Evolutionary conservation across 2,888 invertebrate genomes (phyloP), one percentile per base, ranked within the genome.

Genomic region (Latheticus oryzae): DNA sequence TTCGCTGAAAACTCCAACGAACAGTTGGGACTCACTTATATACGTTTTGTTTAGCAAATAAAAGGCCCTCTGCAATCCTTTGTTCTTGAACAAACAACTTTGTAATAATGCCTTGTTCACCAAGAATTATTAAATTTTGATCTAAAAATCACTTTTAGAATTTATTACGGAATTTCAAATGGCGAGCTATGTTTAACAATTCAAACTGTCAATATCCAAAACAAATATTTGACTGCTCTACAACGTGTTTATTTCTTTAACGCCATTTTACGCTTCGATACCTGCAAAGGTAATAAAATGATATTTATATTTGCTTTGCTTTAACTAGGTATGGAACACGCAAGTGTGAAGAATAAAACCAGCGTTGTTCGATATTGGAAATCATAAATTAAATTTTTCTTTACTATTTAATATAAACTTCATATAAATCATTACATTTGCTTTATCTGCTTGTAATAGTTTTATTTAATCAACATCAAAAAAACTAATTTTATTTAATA

Each of bases 341-440:
- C 38, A 3, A 47, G 40, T 56, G 30, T 48, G 40, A 40, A 8
- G 23, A 48, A 57, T 42, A 42, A 32, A 57, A 43, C 23, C 58
- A 52, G 52, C 53, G 45, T 52, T 21, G 45, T 38, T 47, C 33
- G 23, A 58, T 52, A 58, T 58, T 58, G 47, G 38, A 52, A 38
- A 9, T 33, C 52, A 52, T 58, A 45, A 52, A 58, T 58, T 52
- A 52, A 17, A 35, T 15, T 40, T 24, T 43, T 23, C 42, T 52
- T 45, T 28, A 30, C 32, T 12, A 30, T 52, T 58, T 53, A 45
- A 45, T 38, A 32, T 16, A 33, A 38, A 47, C 33, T 43, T 33
- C 58, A 24, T 40, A 58, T 58, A 58, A 58, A 58, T 58, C 45
- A 58, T 52, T 58, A 23, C 45, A n/a, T 32, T 32, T 45, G 43